These are phyloP conservation scores for Microcebus ravelobensis DNA, from an alignment of 2,113 vertebrate genomes.

Conservation along the genomic window DNA sequence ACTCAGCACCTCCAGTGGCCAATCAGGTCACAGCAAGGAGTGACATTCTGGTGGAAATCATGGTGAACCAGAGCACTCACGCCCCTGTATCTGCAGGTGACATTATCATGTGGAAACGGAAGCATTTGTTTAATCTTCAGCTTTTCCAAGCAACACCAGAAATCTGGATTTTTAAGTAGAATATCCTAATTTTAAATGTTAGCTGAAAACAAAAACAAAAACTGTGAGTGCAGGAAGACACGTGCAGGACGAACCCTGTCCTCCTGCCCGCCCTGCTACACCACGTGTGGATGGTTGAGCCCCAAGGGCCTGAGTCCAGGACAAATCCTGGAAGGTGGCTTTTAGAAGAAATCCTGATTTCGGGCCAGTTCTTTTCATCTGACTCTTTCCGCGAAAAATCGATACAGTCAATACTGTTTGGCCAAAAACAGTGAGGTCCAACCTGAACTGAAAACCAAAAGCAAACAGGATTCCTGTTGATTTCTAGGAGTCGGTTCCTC, in stretches of 20 bases:
- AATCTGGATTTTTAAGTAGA: not conserved
- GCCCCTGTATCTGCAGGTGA: accelerated
- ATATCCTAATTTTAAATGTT: not conserved
- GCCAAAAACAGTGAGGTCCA: slow-evolving; percentile 11
- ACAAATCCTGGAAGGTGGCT: not conserved
- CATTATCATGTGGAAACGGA: accelerated
- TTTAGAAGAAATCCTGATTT: not conserved
- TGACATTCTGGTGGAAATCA: not conserved
- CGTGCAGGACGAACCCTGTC: too few relatives aligned
- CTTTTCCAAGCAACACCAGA: not conserved
- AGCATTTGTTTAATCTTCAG: not conserved
- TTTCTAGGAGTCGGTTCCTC: not conserved
- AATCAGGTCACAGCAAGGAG: not conserved
- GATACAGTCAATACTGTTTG: slow-evolving; percentile 12
- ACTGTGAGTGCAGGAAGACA: not conserved
- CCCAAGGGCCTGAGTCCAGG: not conserved
- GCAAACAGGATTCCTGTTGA: not conserved
- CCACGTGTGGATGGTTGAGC: not conserved
- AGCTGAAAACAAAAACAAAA: not conserved
- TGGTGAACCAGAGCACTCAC: accelerated
- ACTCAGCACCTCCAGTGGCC: not conserved
- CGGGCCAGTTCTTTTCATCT: not conserved
- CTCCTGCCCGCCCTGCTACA: accelerated
- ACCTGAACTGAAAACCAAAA: not conserved
- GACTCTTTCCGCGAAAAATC: slow-evolving; percentile 40